Conservation (phyloP, 2,888 invertebrate species). For the Ectemnius cavifrons region DNA sequence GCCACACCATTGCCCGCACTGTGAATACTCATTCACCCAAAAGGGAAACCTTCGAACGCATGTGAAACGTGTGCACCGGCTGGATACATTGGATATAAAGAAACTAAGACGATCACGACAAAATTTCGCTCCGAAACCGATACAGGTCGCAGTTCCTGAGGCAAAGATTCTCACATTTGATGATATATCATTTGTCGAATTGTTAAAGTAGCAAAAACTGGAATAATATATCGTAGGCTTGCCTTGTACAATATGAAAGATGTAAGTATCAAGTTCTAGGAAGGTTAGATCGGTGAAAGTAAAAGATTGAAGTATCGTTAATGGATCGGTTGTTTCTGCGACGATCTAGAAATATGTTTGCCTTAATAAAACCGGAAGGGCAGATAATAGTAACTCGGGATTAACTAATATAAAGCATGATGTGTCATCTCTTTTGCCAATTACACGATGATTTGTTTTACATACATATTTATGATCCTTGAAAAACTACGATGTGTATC, state of each 20-base stretch:
- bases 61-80: constrained; percentile 78
- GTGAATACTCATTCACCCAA: constrained; percentile 81
- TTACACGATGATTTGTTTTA: constrained; percentile 18
- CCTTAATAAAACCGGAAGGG: constrained; percentile 25
- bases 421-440: constrained; percentile 20
- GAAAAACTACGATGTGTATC: constrained; percentile 26
- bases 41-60: constrained; percentile 82
- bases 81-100: constrained; percentile 59
- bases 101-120: constrained; percentile 62
- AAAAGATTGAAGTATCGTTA: background rate
- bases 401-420: constrained; percentile 11
- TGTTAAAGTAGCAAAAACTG: constrained; percentile 55
- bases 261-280: constrained; percentile 15
- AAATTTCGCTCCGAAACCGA: constrained; percentile 51
- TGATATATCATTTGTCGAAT: constrained; percentile 69
- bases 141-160: constrained; percentile 59
- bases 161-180: constrained; percentile 65
- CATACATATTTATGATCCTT: constrained; percentile 19
- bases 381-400: constrained; percentile 8
- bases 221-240: constrained; percentile 29
- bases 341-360: constrained; percentile 15
- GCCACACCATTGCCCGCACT: constrained; percentile 81
- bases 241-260: constrained; percentile 37
- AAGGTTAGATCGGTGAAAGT: constrained; percentile 1
- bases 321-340: constrained; percentile 11